Evolutionary conservation across 2,888 invertebrate species (phyloP), one percentile per base, ranked within the genome.

Genomic region (Smittia aterrima): DNA sequence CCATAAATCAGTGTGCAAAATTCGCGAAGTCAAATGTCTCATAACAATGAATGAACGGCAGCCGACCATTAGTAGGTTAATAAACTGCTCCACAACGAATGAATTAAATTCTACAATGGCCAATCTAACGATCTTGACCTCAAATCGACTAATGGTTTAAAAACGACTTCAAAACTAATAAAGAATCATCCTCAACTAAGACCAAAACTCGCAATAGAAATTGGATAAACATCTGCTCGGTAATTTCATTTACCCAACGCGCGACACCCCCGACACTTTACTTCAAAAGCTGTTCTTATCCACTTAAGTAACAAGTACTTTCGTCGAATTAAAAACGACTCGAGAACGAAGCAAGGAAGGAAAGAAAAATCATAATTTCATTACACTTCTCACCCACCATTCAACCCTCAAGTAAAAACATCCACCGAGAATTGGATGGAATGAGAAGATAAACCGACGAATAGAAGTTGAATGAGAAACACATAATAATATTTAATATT

Each of bases 151-250:
- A 18, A 11, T 4, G 18, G n/a, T n/a, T 7, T 47, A 3, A 47
- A 47, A 47, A 47, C n/a, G 18, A 13, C 18, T 47, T 11, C 18
- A 3, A 47, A 13, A 18, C 11, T 18, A 2, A 16, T 47, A 47
- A 16, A 47, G 53, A 47, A 13, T 47, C 53, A 13, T 16, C 18
- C 58, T 20, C 22, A 18, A 58, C 22, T 9, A 4, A 58, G 18
- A 47, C n/a, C 9, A 3, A 18, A 58, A 58, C 58, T 11, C 53
- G 70, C 53, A 27, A 32, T 70, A 41, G 41, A 67, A 70, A 54
- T 70, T 70, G 70, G 70, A 70, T 70, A 70, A 70, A 70, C 70
- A 70, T 70, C 70, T 70, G 70, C 32, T 27, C 41, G 53, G 24
- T 70, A 70, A 70, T 70, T 54, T 70, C 54, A 70, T 70, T 70